Base-by-base conservation (phyloP, 2,797 vertebrate species). In the Spinibarbus caldwelli region DNA sequence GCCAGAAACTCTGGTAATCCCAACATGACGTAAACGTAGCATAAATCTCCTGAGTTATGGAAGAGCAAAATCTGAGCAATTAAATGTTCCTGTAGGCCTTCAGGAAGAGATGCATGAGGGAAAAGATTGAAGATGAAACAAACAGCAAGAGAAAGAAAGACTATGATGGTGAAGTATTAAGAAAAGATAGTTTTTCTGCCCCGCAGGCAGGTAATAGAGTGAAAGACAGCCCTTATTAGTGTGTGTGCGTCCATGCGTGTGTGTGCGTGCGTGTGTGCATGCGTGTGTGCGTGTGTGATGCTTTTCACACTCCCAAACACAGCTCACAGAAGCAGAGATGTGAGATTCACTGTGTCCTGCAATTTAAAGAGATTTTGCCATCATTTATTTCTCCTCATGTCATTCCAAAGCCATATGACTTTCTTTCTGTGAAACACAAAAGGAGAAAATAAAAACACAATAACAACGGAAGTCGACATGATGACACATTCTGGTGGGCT, bases 81-180 rank as follows among this genome's bases (percentile, higher is more conserved):
- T 4, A 34, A 36, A 67, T 19, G 31, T 36, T 36, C 31, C 64
- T 9, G 31, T 10, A 36, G 19, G 34, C 64, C 19, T 11, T 38
- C 19, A 57, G 31, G 9, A 38, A 73, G 31, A 64, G 14, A 17
- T 47, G 66, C 11, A 11, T 23, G 36, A 66, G 38, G 15, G 1
- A n/a, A 83, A 19, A 83, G 71, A 72, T 23, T 29, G 2, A 81
- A 54, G 29, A n/a, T 36, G 23, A 64, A 15, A 36, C 41, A 43
- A 34, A 79, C 3, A 8, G 34, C 8, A 70, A 64, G 15, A 62
- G 38, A 47, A 67, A 62, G 23, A 36, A 49, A 31, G 76, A 68
- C n/a, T n/a, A n/a, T 71, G 26, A 72, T 62, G 66, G 26, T 36
- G 31, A 49, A 38, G 29, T n/a, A 78, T 62, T 79, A n/a, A 31